Evolutionary conservation across 2,113 vertebrate species (phyloP).

Genomic region (Struthio camelus): DNA sequence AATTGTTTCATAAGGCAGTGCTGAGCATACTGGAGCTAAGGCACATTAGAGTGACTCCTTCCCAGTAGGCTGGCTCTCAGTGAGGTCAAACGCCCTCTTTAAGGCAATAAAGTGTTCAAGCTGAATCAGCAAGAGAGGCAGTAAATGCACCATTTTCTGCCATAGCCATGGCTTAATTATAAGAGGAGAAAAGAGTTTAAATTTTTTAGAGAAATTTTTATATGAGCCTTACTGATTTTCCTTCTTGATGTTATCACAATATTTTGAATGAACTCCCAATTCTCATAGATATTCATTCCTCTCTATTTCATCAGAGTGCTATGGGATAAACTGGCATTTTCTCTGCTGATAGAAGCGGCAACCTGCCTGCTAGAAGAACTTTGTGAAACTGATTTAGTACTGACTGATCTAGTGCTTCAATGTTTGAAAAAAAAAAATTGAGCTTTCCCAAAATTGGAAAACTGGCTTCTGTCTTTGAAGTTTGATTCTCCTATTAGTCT

Average conservation of each 20-base stretch:
- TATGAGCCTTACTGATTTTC: background rate
- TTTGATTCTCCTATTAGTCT: background rate
- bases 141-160: background rate
- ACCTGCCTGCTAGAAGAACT: background rate
- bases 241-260: background rate
- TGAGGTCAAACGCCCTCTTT: rapidly evolving
- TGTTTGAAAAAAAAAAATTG: background rate
- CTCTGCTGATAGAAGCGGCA: background rate
- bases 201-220: background rate
- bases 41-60: rapidly evolving
- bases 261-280: background rate
- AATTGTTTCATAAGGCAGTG: background rate
- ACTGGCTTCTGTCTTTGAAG: background rate
- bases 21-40: background rate
- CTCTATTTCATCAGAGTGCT: background rate
- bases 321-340: background rate
- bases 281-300: background rate
- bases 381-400: background rate
- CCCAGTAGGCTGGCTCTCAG: background rate
- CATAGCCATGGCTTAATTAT: background rate
- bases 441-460: background rate
- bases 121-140: background rate
- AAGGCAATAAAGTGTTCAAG: background rate
- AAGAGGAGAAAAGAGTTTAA: background rate
- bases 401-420: background rate